Conservation (phyloP, 2,113 vertebrate genomes). For the Oncorhynchus tshawytscha region DNA sequence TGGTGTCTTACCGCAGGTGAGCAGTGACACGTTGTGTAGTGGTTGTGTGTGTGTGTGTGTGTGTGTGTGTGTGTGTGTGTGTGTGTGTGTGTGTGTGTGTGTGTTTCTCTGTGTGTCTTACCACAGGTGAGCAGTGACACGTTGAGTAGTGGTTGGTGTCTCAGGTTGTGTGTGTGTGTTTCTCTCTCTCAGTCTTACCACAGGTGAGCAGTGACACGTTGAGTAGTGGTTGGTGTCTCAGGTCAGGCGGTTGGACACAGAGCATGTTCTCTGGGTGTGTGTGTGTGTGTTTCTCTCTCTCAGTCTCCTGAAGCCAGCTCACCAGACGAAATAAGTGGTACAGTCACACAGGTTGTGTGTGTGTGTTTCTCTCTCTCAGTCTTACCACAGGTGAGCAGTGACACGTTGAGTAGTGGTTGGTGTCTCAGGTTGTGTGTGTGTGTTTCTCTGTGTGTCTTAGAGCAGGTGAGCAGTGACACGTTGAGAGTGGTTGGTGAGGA, state of each 20-base stretch:
- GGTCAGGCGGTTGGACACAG: slow-evolving; percentile 76
- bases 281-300: too few species aligned
- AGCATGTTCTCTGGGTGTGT: slow-evolving; percentile 65
- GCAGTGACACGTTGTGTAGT: too few species aligned
- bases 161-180: slow-evolving; percentile 50
- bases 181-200: too few species aligned
- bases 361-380: background rate
- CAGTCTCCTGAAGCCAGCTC: slow-evolving; percentile 79
- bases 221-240: slow-evolving; percentile 80
- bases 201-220: slow-evolving; percentile 75
- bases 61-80: background rate
- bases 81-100: background rate
- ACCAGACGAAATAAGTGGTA: slow-evolving; percentile 84
- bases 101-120: background rate
- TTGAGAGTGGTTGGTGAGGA: too few species aligned
- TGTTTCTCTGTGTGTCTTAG: too few species aligned
- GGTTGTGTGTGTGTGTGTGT: too few species aligned
- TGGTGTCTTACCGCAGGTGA: too few species aligned
- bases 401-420: slow-evolving; percentile 78
- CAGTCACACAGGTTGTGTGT: too few species aligned
- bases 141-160: slow-evolving; percentile 78
- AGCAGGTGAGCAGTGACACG: too few species aligned
- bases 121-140: slow-evolving; percentile 78
- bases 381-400: slow-evolving; percentile 78
- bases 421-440: slow-evolving; percentile 61